Evolutionary conservation across 2,888 invertebrate species (phyloP), one percentile per base, ranked within the genome.

Genomic region (Drosophila testacea): DNA sequence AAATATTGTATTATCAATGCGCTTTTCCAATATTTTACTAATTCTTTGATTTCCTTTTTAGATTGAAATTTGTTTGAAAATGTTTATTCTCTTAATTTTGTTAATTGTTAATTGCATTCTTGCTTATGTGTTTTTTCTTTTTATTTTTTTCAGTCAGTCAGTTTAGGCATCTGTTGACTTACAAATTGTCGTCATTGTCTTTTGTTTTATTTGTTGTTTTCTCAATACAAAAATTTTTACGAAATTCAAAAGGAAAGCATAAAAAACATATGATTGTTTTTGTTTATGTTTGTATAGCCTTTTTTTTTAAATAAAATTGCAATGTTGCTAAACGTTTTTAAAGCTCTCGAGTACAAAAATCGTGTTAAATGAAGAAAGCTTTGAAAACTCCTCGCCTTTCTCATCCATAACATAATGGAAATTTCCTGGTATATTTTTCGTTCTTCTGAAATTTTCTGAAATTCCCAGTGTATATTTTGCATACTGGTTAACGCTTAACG

Each of bases 151-250:
- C 77, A 79, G 62, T 80, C 79, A 83, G 85, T 89, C 85, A 89
- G 89, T 87, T 84, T 89, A 86, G 90, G 90, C 85, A 89, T 88
- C 85, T 83, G 86, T 86, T 83, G 90, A 86, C 85, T 85, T 77
- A 76, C 73, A 76, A 88, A 86, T 82, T 80, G 74, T 88, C 88
- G 80, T 80, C 90, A 89, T 83, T 89, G 90, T 89, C 89, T 89
- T 85, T 85, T 82, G 74, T 44, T 42, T 55, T 54, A 16, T 54
- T 55, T 42, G 16, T 42, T 41, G 61, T 70, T 83, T 69, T 71
- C 47, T 63, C 38, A 68, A 71, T 85, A 82, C 34, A 70, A 81
- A 84, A 81, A 66, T 64, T 66, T 56, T 65, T 60, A 54, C 55
- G 50, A 77, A 77, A 51, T 48, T 63, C 6, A 65, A 63, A 51